Base-by-base conservation (phyloP, 2,888 invertebrate genomes). In the Tortrix viridana region DNA sequence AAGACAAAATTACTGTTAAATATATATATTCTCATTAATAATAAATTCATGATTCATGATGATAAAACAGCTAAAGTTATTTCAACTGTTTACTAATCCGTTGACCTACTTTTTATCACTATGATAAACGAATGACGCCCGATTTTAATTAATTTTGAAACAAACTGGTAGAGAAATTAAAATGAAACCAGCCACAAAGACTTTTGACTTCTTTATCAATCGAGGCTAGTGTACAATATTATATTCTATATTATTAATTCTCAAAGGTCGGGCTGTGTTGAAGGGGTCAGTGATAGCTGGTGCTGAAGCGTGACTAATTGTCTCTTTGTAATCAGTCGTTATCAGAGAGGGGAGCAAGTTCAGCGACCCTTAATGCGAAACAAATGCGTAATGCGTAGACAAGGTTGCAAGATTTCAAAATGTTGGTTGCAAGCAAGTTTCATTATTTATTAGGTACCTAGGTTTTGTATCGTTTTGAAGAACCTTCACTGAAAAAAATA, bases 261-360 rank as follows among this genome's bases (percentile, higher is more conserved):
- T 32, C 6, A 55, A 44, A 62, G 62, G 52, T 47, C 62, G 41
- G 19, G 1, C 38, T 18, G 54, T 16, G 46, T 43, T 41, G 47
- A 22, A 44, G 9, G 52, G 62, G 57, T 63, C 57, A 57, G 57
- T 43, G 62, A 63, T 63, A 63, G 62, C 38, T n/a, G 16, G 55
- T 26, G 16, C 41, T 56, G 50, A 38, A 50, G 50, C 38, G 57
- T 47, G 62, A 63, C 62, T 62, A 62, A 62, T 62, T 57, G 50
- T 57, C 50, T 63, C 52, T 43, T 44, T 46, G 62, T 47, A 22
- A 50, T 56, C 46, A 46, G 26, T 62, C 46, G 23, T 47, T 63
- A 63, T 63, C 62, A 52, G 55, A 50, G 55, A 38, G 50, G 61
- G 57, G 52, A 63, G 46, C 57, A 41, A 46, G 57, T 63, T 63